Conservation (phyloP, 2,888 invertebrate species). For the Xanthorhoe designata region DNA sequence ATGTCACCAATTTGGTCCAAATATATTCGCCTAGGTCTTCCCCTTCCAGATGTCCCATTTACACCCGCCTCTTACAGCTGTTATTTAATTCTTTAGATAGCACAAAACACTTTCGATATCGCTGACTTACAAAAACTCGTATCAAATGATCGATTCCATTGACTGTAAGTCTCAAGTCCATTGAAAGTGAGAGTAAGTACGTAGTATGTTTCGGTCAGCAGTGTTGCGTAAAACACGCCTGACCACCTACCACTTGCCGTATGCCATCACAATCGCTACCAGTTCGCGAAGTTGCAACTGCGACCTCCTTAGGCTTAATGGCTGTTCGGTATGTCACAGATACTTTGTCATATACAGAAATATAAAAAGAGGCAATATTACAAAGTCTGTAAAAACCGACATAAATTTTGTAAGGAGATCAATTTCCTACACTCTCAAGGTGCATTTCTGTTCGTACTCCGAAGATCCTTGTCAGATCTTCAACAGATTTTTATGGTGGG, state of each 20-base stretch:
- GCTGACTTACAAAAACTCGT: constrained; percentile 22
- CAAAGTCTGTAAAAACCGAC: no score
- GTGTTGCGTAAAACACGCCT: constrained; percentile 48
- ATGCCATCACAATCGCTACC: constrained; percentile 41
- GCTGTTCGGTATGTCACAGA: not conserved
- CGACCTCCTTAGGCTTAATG: constrained; percentile 45
- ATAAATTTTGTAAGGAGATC: no score
- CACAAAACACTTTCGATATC: constrained; percentile 16
- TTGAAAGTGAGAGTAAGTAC: constrained; percentile 56
- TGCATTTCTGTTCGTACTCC: no score
- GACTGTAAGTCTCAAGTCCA: constrained; percentile 48
- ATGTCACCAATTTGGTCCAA: no score
- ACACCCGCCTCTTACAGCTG: no score
- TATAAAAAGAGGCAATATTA: not conserved
- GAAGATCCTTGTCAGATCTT: no score
- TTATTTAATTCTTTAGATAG: not conserved
- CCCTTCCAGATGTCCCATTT: no score
- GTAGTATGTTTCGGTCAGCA: constrained; percentile 34
- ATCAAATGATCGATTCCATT: constrained; percentile 41
- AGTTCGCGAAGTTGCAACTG: constrained; percentile 43
- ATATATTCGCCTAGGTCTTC: no score
- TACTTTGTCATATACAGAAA: not conserved
- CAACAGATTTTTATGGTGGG: no score
- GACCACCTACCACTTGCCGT: constrained; percentile 41
- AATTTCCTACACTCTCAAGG: no score